Conservation (phyloP, 2,888 invertebrate genomes). For the Ceratothoa steindachneri region DNA sequence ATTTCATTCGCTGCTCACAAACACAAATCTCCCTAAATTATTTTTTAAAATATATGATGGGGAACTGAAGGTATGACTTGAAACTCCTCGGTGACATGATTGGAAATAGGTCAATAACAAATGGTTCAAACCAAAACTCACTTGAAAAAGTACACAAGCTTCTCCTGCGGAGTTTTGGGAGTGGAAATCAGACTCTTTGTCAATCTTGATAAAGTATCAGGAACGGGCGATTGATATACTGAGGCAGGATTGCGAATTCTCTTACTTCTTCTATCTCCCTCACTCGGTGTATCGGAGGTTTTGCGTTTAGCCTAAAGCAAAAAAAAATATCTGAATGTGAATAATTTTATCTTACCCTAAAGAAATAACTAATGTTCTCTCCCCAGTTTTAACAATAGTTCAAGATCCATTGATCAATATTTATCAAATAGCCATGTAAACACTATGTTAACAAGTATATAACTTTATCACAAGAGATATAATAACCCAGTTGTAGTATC, state of each 20-base stretch:
- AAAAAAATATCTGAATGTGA: no score
- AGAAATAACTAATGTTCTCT: not conserved
- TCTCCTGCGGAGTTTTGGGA: conserved; percentile 41
- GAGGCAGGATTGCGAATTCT: conserved; percentile 40
- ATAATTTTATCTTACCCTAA: not conserved
- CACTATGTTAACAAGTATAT: no score
- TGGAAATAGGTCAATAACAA: no score
- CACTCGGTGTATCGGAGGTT: conserved; percentile 18
- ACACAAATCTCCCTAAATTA: no score
- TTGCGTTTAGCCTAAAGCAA: not conserved
- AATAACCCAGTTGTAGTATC: not conserved
- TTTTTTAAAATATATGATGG: not conserved
- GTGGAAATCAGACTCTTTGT: conserved; percentile 27
- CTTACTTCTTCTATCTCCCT: conserved; percentile 41
- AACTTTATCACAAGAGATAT: not conserved
- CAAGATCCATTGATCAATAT: not conserved
- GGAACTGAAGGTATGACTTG: no score
- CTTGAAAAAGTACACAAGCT: conserved; percentile 48
- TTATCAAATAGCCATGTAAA: no score
- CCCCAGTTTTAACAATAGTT: not conserved
- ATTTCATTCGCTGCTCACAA: no score
- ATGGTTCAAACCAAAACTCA: no score
- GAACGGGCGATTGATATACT: conserved; percentile 42
- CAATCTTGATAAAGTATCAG: conserved; percentile 26
- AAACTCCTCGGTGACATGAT: no score